Evolutionary conservation across 2,888 invertebrate genomes (phyloP), one percentile per base, ranked within the genome.

Genomic region (Furcula furcula): DNA sequence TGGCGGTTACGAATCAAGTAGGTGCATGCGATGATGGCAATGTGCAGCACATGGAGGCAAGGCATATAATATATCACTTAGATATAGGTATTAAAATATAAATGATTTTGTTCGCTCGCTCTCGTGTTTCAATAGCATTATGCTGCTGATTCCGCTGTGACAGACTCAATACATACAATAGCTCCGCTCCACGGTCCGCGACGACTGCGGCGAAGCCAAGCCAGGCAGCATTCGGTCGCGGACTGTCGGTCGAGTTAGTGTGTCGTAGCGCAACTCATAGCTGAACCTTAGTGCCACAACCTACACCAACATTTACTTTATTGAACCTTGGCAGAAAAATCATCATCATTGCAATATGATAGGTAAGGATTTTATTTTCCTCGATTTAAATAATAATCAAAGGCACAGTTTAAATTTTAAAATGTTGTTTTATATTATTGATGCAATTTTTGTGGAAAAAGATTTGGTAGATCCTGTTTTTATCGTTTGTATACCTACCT

Each of bases 221-320:
- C n/a, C n/a, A 44, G 39, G 53, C 37, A 75, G 79, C 87, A 88
- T 86, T 87, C 84, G 76, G 65, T 73, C 75, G 72, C 65, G 65
- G 77, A 74, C 75, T 69, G 80, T 65, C 76, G 71, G 65, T 58
- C 66, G 76, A 65, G 76, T 56, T 76, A 67, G 69, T 75, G 79
- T 64, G 62, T 65, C 66, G 59, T 46, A 55, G 54, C 37, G 45
- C 49, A 47, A 44, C 42, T 36, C 51, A 45, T 37, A 56, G 55
- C 54, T 53, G 44, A 56, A 55, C 59, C 57, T 58, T 67, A 65
- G 69, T 74, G 64, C n/a, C 84, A 72, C 76, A 88, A 88, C 88
- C 88, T 88, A 88, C 86, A 71, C 69, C 87, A 88, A 88, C 87
- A 88, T 71, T 72, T 69, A 76, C 79, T 68, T 70, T 73, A 80